These are phyloP conservation scores for Brachionus plicatilis DNA, from an alignment of 1,140 invertebrate genomes.

Conservation along the genomic window DNA sequence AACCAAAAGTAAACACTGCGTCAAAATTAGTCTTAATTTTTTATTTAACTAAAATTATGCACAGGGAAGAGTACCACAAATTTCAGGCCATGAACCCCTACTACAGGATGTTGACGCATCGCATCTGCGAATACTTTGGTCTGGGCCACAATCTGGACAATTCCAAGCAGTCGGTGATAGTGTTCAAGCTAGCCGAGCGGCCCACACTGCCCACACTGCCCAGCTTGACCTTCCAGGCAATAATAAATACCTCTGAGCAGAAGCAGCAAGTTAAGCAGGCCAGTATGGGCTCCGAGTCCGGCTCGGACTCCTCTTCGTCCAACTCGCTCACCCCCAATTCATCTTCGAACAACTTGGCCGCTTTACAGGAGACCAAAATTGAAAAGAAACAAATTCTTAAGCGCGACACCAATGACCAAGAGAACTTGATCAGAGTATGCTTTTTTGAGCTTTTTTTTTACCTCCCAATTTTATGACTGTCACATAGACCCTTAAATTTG, in stretches of 20 bases:
- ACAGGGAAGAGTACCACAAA: not conserved
- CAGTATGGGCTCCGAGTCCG: not conserved
- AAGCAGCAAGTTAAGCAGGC: not conserved
- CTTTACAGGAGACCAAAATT: not conserved
- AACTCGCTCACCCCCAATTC: not conserved
- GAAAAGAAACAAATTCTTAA: slow-evolving; percentile 37
- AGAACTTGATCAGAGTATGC: not conserved
- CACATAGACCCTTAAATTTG: too few species aligned
- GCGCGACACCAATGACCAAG: not conserved
- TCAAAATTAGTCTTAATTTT: not conserved
- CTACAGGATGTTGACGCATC: slow-evolving; percentile 32
- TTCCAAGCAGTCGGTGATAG: slow-evolving; percentile 7
- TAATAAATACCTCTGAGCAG: not conserved
- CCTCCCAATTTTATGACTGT: too few species aligned
- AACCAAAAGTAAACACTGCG: not conserved
- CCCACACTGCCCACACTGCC: not conserved
- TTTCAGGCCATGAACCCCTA: slow-evolving; percentile 38
- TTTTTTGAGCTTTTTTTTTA: not conserved
- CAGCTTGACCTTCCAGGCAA: not conserved
- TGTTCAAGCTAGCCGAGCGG: not conserved
- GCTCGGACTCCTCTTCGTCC: not conserved
- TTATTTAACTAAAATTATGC: not conserved
- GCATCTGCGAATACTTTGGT: slow-evolving; percentile 34
- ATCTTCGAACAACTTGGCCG: not conserved
- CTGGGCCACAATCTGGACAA: slow-evolving; percentile 20